A percentile compares a stretch with the other conserved stretches of the same genome.
Conservation (phyloP, 2,888 invertebrate genomes). For the Conops quadrifasciatus region DNA sequence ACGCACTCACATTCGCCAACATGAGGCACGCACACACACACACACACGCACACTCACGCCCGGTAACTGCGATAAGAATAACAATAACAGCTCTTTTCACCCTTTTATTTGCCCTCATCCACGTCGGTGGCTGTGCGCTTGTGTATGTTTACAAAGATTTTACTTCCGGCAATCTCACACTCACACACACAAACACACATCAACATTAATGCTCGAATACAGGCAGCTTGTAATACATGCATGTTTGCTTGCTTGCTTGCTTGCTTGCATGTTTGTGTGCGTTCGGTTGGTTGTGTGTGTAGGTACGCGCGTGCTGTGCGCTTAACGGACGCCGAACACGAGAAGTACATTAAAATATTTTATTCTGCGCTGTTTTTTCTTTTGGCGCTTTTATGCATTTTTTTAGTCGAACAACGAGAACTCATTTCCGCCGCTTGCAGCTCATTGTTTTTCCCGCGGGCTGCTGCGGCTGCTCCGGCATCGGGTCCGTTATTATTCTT, state of each 20-base stretch:
- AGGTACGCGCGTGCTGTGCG: slow-evolving; percentile 9
- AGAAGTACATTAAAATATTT: slow-evolving; percentile 61
- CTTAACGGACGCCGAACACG: slow-evolving; percentile 31
- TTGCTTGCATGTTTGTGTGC: background rate
- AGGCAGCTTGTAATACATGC: background rate
- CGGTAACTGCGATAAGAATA: background rate
- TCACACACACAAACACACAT: background rate
- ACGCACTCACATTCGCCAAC: too few relatives aligned
- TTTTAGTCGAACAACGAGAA: slow-evolving; percentile 47
- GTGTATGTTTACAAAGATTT: background rate
- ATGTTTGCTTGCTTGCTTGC: too few relatives aligned
- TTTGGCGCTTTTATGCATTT: background rate
- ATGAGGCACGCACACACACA: background rate
- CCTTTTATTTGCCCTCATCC: background rate
- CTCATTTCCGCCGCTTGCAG: slow-evolving; percentile 53
- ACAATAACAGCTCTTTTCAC: background rate
- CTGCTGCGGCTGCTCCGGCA: background rate
- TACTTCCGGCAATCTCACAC: background rate
- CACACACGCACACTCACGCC: background rate
- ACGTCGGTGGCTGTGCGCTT: background rate
- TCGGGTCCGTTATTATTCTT: slow-evolving; percentile 1
- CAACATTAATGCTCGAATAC: background rate
- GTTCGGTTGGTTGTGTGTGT: background rate
- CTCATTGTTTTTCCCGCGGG: slow-evolving; percentile 17
- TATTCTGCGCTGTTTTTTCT: slow-evolving; percentile 51